Conservation (phyloP, 2,797 vertebrate species). For the Crenuchus spilurus region DNA sequence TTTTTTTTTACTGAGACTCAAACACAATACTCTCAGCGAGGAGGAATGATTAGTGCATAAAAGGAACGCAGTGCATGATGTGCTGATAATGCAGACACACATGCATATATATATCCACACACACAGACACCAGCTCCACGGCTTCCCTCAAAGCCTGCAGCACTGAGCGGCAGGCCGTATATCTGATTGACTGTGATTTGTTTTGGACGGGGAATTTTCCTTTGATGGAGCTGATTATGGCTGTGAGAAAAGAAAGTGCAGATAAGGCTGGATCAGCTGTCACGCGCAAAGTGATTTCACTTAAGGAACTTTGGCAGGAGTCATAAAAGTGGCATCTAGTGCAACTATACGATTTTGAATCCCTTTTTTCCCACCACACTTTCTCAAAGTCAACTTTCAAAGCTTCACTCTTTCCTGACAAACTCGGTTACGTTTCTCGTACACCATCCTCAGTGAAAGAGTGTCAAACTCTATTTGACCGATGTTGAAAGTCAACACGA, state of each 20-base stretch:
- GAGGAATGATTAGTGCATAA: slow-evolving; percentile 77
- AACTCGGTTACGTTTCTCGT: background rate
- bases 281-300: slow-evolving; percentile 40
- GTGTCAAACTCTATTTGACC: too few species aligned
- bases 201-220: slow-evolving; percentile 41
- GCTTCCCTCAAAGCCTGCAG: slow-evolving; percentile 29
- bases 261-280: slow-evolving; percentile 32
- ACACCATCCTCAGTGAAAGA: too few species aligned
- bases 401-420: background rate
- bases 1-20: slow-evolving; percentile 29
- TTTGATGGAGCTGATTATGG: slow-evolving; percentile 55
- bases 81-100: slow-evolving; percentile 45
- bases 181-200: slow-evolving; percentile 56
- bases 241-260: slow-evolving; percentile 38
- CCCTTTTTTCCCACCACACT: background rate
- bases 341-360: background rate
- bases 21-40: slow-evolving; percentile 76
- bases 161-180: slow-evolving; percentile 9
- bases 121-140: slow-evolving; percentile 17
- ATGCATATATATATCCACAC: slow-evolving; percentile 12
- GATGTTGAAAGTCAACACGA: too few species aligned
- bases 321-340: slow-evolving; percentile 13
- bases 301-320: slow-evolving; percentile 36
- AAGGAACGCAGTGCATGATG: slow-evolving; percentile 69
- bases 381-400: background rate